A percentile compares a stretch with the other conserved stretches of the same genome.
Evolutionary conservation across 2,797 vertebrate genomes (phyloP).

Genomic region (Rhyacichthys aspro): DNA sequence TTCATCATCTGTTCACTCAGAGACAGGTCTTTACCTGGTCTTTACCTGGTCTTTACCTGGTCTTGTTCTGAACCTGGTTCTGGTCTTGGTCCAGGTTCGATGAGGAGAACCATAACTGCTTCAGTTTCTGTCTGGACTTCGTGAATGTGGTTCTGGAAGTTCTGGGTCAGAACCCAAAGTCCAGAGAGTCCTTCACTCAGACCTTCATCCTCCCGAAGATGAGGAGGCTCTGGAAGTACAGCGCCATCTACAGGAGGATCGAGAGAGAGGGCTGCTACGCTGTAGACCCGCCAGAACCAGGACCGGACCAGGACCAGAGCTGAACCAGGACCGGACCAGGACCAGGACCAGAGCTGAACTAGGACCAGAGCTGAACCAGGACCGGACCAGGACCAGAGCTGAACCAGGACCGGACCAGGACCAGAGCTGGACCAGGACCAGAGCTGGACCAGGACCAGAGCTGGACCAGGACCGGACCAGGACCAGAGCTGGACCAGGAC

Average conservation of each 20-base stretch:
- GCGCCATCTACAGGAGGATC: conserved; percentile 78
- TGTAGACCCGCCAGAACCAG: conserved; percentile 53
- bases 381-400: background rate
- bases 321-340: background rate
- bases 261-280: conserved; percentile 80
- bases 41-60: no score
- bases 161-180: conserved; percentile 76
- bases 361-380: conserved; percentile 1
- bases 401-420: conserved; percentile 18
- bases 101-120: conserved; percentile 89
- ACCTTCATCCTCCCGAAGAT: conserved; percentile 85
- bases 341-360: conserved; percentile 2
- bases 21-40: no score
- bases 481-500: no score
- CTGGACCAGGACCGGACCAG: background rate
- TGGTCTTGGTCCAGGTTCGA: conserved; percentile 81
- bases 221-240: conserved; percentile 84
- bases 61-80: background rate
- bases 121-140: conserved; percentile 86
- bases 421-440: conserved; percentile 70
- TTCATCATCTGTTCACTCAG: no score
- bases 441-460: background rate
- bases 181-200: conserved; percentile 82
- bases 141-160: conserved; percentile 83
- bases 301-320: background rate